Conservation (phyloP, 2,888 invertebrate genomes). For the Arge pagana region DNA sequence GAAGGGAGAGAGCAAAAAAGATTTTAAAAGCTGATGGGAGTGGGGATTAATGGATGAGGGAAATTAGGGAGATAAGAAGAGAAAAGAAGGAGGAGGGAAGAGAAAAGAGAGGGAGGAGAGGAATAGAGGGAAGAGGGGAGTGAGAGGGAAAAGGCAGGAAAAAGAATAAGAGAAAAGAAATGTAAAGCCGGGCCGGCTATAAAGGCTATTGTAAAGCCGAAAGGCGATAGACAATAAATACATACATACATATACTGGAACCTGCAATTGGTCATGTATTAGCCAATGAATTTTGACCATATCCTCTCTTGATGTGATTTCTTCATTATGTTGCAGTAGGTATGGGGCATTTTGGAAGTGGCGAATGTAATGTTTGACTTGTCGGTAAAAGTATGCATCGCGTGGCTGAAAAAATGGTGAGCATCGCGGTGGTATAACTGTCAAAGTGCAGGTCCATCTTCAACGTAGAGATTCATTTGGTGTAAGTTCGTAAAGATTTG, state of each 20-base stretch:
- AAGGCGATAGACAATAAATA: no score
- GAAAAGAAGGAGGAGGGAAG: background rate
- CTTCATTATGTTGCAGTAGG: background rate
- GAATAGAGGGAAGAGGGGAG: constrained; percentile 5
- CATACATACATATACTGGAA: background rate
- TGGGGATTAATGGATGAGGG: background rate
- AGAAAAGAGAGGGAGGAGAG: background rate
- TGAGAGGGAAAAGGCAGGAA: constrained; percentile 3
- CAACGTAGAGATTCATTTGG: background rate
- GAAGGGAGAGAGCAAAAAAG: background rate
- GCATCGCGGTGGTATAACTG: background rate
- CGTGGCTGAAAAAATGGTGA: background rate
- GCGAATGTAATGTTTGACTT: background rate
- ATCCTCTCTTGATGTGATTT: background rate
- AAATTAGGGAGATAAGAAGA: constrained; percentile 5
- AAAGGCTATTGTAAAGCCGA: no score
- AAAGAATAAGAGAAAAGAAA: background rate
- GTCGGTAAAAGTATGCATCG: background rate
- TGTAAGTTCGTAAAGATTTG: background rate
- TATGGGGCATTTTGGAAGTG: background rate
- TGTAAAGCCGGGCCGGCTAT: no score
- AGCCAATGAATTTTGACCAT: background rate
- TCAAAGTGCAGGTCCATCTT: background rate
- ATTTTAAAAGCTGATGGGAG: background rate
- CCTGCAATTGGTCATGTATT: background rate